phyloP scores from a whole-genome alignment of 2,888 invertebrate genomes.

The Stenichneumon culpator region DNA sequence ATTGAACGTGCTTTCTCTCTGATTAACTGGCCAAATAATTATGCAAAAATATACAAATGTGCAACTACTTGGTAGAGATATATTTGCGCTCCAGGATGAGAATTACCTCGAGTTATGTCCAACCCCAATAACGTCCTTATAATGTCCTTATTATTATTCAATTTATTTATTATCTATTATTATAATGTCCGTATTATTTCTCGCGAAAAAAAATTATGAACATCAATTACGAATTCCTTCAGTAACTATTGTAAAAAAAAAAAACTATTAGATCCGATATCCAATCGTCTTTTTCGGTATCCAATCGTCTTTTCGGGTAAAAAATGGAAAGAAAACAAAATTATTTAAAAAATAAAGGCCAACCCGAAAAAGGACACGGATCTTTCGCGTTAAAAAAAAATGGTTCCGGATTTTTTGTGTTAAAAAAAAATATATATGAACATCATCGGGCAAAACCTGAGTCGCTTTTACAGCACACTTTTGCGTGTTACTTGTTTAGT shows the following conservation, averaged over 20 bases:
- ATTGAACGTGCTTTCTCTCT: constrained; percentile 22
- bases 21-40: constrained; percentile 4
- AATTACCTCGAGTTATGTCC: not conserved
- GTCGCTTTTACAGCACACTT: not conserved
- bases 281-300: not conserved
- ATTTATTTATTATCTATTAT: no score
- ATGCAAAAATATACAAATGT: not conserved
- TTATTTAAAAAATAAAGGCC: no score
- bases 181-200: not conserved
- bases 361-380: no score
- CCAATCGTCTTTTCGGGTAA: not conserved
- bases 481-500: not conserved
- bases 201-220: not conserved
- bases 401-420: not conserved
- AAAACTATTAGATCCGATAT: no score
- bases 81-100: not conserved
- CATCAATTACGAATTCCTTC: not conserved
- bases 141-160: no score
- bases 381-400: not conserved
- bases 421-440: not conserved
- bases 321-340: no score
- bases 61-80: not conserved
- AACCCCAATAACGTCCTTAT: not conserved
- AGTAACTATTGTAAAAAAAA: no score
- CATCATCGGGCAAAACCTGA: not conserved